Percentiles rank a stretch among this genome's conserved stretches.
Evolutionary conservation across 2,888 invertebrate species (phyloP).

Genomic region (Romanomermis culicivorax): DNA sequence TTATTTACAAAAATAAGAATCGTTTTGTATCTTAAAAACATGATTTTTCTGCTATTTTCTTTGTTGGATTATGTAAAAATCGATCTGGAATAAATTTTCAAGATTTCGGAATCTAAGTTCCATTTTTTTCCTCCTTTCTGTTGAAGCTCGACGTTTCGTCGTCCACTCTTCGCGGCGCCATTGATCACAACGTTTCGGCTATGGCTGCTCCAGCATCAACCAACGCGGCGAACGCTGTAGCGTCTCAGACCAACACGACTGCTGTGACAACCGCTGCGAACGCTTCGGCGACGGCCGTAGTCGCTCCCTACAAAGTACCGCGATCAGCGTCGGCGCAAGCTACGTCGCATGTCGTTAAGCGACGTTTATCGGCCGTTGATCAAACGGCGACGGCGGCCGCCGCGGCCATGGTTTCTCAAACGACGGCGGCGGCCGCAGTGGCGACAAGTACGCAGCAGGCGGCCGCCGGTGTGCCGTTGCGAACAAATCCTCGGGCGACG

Average conservation of each 20-base stretch:
- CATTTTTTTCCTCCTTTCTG: no score
- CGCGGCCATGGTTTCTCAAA: not conserved
- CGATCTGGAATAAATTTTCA: no score
- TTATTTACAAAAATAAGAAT: no score
- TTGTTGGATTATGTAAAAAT: no score
- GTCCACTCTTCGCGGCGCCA: not conserved
- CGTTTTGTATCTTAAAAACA: no score
- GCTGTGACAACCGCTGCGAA: not conserved
- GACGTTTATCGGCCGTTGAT: conserved; percentile 2
- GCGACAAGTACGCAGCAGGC: not conserved
- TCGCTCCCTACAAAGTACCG: conserved; percentile 9
- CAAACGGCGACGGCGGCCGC: not conserved
- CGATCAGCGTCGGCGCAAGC: conserved; percentile 4
- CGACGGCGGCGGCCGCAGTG: not conserved
- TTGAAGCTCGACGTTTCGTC: no score
- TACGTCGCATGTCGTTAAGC: not conserved
- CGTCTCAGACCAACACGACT: not conserved
- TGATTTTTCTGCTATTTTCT: no score
- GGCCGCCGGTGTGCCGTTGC: not conserved
- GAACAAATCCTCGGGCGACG: not conserved
- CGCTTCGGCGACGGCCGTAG: not conserved
- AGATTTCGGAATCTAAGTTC: no score
- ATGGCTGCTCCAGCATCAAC: not conserved
- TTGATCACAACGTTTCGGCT: not conserved
- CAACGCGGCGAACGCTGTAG: not conserved